Conservation (phyloP, 2,888 invertebrate genomes). For the Lasioglossum zephyrum region DNA sequence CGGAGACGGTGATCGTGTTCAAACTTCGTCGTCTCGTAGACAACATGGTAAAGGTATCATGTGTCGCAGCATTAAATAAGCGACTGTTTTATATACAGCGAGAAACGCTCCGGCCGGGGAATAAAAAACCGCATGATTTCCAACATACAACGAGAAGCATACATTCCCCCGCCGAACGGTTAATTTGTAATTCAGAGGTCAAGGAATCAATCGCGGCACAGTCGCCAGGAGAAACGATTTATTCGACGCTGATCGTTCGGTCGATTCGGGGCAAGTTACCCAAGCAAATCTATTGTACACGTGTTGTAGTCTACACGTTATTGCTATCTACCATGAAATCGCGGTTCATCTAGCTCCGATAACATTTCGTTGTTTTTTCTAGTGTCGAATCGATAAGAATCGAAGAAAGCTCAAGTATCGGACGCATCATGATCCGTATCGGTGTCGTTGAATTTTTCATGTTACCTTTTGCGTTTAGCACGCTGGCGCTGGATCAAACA, state of each 20-base stretch:
- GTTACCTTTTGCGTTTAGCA: not conserved
- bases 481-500: not conserved
- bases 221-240: conserved; percentile 18
- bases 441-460: not conserved
- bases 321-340: not conserved
- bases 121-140: conserved; percentile 26
- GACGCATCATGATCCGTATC: not conserved
- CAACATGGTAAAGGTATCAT: conserved; percentile 37
- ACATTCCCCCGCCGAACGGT: not conserved
- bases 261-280: conserved; percentile 18
- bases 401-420: not conserved
- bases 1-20: not conserved
- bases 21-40: not conserved
- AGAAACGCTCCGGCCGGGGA: conserved; percentile 14
- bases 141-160: not conserved
- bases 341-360: not conserved
- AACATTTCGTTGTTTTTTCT: not conserved
- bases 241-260: conserved; percentile 33
- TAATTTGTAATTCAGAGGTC: conserved; percentile 54
- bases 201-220: conserved; percentile 36
- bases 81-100: conserved; percentile 32
- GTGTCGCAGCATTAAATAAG: conserved; percentile 33
- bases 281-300: conserved; percentile 21
- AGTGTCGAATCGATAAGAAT: not conserved
- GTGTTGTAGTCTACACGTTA: not conserved